These are phyloP conservation scores for Stegodyphus dumicola DNA, from an alignment of 1,140 invertebrate species.

Conservation along the genomic window DNA sequence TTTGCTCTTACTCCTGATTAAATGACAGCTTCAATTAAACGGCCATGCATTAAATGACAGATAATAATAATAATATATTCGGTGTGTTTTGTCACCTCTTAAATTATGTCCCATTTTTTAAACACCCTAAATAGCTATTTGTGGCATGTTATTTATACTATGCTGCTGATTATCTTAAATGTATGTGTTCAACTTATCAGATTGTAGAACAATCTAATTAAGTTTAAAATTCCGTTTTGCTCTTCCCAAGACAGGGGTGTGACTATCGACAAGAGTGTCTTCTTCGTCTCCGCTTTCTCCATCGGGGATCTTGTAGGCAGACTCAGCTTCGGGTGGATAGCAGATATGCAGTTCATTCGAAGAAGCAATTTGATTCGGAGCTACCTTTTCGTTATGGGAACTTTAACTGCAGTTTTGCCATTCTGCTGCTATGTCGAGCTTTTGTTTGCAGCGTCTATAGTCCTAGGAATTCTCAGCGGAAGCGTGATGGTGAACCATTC, in stretches of 20 bases:
- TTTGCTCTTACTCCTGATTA: too few relatives aligned
- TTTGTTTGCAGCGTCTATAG: conserved; percentile 9
- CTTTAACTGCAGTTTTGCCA: conserved; percentile 24
- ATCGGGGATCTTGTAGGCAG: conserved; percentile 39
- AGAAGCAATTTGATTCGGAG: conserved; percentile 34
- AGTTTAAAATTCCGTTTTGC: background rate
- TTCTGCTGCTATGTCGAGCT: background rate
- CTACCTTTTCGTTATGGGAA: conserved; percentile 50
- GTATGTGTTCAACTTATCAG: too few relatives aligned
- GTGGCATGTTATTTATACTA: too few relatives aligned
- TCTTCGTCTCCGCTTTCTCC: conserved; percentile 43
- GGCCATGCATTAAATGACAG: too few relatives aligned
- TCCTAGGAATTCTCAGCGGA: conserved; percentile 41
- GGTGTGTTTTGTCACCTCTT: too few relatives aligned
- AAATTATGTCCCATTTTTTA: too few relatives aligned
- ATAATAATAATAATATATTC: too few relatives aligned
- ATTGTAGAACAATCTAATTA: too few relatives aligned
- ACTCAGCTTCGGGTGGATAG: conserved; percentile 53
- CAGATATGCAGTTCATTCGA: conserved; percentile 40
- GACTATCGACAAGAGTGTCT: background rate
- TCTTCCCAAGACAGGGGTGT: conserved; percentile 44
- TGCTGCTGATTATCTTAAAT: too few relatives aligned
- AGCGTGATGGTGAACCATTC: conserved; percentile 61
- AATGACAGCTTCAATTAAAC: too few relatives aligned
- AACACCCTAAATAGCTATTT: too few relatives aligned